Percentiles rank a stretch among this genome's conserved stretches.
phyloP scores from a whole-genome alignment of 1,140 invertebrate genomes.

The Cotesia typhae region DNA sequence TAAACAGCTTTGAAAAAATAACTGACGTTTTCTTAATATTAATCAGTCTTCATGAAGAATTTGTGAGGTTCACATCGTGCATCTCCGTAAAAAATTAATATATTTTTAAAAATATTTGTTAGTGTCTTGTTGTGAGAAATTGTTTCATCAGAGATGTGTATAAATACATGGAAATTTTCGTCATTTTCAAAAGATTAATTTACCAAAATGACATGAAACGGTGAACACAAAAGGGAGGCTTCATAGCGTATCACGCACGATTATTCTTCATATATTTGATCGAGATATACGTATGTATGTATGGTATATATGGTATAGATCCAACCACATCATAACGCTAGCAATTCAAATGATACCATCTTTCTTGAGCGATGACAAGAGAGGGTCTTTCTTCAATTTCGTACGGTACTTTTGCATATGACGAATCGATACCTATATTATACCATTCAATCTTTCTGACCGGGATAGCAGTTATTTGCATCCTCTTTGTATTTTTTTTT shows the following conservation, averaged over 20 bases:
- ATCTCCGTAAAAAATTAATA: too few relatives aligned
- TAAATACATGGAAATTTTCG: constrained; percentile 16
- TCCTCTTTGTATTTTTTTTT: not conserved
- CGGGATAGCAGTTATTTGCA: constrained; percentile 23
- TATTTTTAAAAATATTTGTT: too few relatives aligned
- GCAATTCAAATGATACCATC: constrained; percentile 57
- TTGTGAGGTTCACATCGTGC: constrained; percentile 8
- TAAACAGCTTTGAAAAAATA: too few relatives aligned
- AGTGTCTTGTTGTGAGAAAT: too few relatives aligned
- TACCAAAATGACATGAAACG: constrained; percentile 36
- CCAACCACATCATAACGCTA: constrained; percentile 44
- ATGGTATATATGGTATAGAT: constrained; percentile 23
- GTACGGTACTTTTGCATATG: constrained; percentile 60
- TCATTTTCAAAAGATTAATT: constrained; percentile 52
- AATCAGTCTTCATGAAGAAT: not conserved
- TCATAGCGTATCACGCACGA: constrained; percentile 49
- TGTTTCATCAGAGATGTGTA: too few relatives aligned
- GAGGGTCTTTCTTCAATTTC: constrained; percentile 27
- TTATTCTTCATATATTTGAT: constrained; percentile 51
- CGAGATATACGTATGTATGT: constrained; percentile 40
- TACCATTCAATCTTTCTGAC: constrained; percentile 62
- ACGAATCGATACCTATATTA: constrained; percentile 60
- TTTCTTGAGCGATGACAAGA: constrained; percentile 47
- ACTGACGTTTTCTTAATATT: not conserved
- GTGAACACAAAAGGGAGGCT: constrained; percentile 38